Base-by-base conservation (phyloP, 2,797 vertebrate species). In the Champsocephalus esox region DNA sequence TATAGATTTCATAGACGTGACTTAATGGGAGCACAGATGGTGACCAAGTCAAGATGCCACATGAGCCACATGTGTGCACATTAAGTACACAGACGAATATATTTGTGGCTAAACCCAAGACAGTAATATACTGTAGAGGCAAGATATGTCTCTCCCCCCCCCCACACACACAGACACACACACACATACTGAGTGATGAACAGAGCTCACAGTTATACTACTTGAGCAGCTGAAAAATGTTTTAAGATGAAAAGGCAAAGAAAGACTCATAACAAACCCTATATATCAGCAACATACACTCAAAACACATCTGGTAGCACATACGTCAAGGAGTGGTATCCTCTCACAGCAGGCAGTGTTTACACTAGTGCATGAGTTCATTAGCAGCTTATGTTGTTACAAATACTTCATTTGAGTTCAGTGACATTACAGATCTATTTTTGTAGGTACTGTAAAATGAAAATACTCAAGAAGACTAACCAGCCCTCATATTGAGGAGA, bases 21-120 rank as follows among this genome's bases (percentile, higher is more conserved):
- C 63, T 82, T 73, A 74, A 88, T 83, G 75, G 70, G 63, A 89
- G 69, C 70, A 61, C 86, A 90, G 82, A 84, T 88, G 87, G 57
- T 48, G 56, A 67, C 66, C 45, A 56, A 50, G 69, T 32, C 21
- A 34, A 75, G 51, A 75, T 63, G 51, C 43, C 79, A 64, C 58
- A 71, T 75, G 34, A 77, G 60, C 28, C 74, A 72, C 66, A 73
- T 66, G 74, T 65, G 50, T 41, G 55, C 9, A 73, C 8, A 38
- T 64, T 46, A 48, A 58, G 52, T 43, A 19, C 61, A 24, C 13
- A 66, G 12, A 45, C 24, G 4, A 44, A 66, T 67, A 69, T 80
- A 77, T 2, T 12, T 56, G 55, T 59, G 19, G 32, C 28, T n/a
- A 38, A 38, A 24, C 45, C 1, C 4, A 19, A 45, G 46, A 48